Evolutionary conservation across 2,888 invertebrate genomes (phyloP), one percentile per base, ranked within the genome.

Genomic region (Steinernema scapterisci): DNA sequence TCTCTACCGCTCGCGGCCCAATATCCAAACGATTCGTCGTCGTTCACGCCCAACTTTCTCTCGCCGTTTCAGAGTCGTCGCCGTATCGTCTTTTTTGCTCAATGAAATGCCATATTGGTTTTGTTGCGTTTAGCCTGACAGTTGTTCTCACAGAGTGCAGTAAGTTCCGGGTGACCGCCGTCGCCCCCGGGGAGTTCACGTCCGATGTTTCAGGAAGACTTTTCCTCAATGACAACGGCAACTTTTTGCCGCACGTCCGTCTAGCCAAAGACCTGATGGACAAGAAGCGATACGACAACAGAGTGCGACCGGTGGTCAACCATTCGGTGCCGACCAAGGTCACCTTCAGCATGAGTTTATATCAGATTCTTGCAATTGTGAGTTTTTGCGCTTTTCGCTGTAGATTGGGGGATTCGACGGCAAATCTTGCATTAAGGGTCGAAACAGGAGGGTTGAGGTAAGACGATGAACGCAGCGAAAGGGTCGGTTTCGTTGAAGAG

Each of bases 221-320:
- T 31, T 76, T 86, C 70, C 79, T 84, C 75, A 78, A 81, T 70
- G 79, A 79, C 38, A 79, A 83, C 72, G 86, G 86, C 38, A 83
- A 86, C 46, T 85, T 86, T 72, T 77, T 86, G 71, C 86, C 86
- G 21, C 86, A 86, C 73, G 84, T 86, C 72, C 80, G 86, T 23
- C 77, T 86, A 72, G 84, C 85, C 11, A 86, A 86, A 72, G 86
- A 86, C 79, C 76, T 86, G 23, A 83, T 83, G 79, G 86, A 86
- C 74, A 78, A 79, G 63, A 77, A 80, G 71, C 80, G 85, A 77
- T 86, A 86, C 75, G 86, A 86, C 75, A 79, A 78, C 44, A 77
- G 86, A 46, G 84, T 86, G 1, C 80, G 86, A 5, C 86, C 86
- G 1, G 83, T 84, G 9, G 75, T 84, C 46, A 83, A 86, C 73